Evolutionary conservation across 1,140 invertebrate species (phyloP), one percentile per base, ranked within the genome.

Genomic region (Arctopsyche grandis): DNA sequence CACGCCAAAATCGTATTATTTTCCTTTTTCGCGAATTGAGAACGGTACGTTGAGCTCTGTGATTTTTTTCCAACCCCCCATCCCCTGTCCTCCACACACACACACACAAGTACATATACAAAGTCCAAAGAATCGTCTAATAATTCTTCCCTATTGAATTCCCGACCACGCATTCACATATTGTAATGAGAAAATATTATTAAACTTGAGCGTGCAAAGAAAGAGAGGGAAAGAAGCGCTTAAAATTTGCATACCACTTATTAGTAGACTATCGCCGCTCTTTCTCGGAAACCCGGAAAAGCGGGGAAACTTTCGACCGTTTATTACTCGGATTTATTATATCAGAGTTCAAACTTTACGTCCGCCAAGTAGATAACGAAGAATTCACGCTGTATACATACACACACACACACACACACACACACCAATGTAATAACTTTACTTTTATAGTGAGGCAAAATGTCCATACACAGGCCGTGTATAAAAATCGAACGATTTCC

Each of bases 311-410:
- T 79, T 79, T 79, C 26, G 29, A 21, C 22, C 69, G 69, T 79
- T 79, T 73, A 79, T 79, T 73, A 79, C 69, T 71, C 29, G 69
- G 69, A 79, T 79, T 79, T 79, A 79, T 79, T 79, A 79, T 79
- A 73, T 73, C 38, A 56, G 21, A 79, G 69, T 79, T 73, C 46
- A 79, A 79, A 79, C 77, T 79, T 38, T 70, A 69, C 63, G 44
- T 69, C 48, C 46, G 7, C 29, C 3, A 58, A 76, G 71, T 75
- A 75, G 75, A 76, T 76, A 76, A 63, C 75, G 56, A 76, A 38
- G 29, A 38, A 38, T 7, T 38, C 63, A 29, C 21, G 12, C 16
- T 12, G 48, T 12, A 52, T 12, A 52, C 16, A 52, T 46, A 46
- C 12, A 46, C 12, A 46, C 12, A 46, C 12, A 46, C 12, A 46